Evolutionary conservation across 2,888 invertebrate species (phyloP).

Genomic region (Ormyrus pomaceus): DNA sequence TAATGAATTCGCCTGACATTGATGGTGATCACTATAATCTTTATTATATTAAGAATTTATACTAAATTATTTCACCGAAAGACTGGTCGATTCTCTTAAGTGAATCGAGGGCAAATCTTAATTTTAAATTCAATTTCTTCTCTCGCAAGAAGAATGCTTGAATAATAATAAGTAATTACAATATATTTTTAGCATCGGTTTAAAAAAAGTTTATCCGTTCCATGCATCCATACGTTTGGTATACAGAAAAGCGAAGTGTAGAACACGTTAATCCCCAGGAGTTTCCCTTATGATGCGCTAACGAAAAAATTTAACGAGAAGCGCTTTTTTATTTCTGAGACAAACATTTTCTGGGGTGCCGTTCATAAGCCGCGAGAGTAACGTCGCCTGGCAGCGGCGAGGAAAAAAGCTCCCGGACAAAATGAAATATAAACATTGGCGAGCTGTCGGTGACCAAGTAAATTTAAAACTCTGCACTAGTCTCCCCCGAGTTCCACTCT

Average conservation of each 20-base stretch:
- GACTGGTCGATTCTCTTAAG: neutral
- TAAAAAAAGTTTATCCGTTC: too few relatives aligned
- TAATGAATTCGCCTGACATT: too few relatives aligned
- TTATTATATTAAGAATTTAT: too few relatives aligned
- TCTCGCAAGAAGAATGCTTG: too few relatives aligned
- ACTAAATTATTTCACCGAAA: neutral
- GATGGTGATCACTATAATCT: too few relatives aligned
- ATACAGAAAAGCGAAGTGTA: too few relatives aligned
- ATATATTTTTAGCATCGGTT: too few relatives aligned
- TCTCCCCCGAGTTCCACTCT: neutral
- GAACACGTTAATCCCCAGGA: too few relatives aligned
- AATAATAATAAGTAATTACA: too few relatives aligned
- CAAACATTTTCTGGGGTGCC: neutral
- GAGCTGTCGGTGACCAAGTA: constrained; percentile 21
- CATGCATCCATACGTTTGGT: too few relatives aligned
- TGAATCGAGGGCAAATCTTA: neutral
- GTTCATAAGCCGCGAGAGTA: neutral
- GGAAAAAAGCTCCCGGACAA: constrained; percentile 30
- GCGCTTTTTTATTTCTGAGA: neutral
- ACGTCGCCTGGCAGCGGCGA: neutral
- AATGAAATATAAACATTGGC: constrained; percentile 59
- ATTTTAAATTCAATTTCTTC: too few relatives aligned
- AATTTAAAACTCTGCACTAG: constrained; percentile 2
- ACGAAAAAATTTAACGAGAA: constrained; percentile 5
- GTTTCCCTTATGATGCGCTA: too few relatives aligned